Base-by-base conservation (phyloP, 1,140 invertebrate species). In the Muscidifurax raptorellus region DNA sequence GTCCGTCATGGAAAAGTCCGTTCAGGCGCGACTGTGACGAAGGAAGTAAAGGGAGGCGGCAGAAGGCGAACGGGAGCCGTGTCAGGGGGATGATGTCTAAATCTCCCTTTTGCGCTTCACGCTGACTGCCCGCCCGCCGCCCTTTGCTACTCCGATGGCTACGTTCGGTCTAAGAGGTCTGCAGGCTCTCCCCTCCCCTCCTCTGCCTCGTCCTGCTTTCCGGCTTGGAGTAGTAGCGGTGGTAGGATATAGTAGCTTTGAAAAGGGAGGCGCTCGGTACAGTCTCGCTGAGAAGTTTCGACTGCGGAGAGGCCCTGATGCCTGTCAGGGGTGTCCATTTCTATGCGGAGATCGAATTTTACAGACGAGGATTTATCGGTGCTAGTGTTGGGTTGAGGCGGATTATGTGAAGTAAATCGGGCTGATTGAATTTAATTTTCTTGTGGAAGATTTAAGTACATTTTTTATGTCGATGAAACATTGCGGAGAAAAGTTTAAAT, bases 31-130 rank as follows among this genome's bases (percentile, higher is more conserved):
- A 59, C 44, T 82, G 12, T 74, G 85, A 84, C 59, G 86, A 84
- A 86, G 88, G 86, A 86, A 87, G 86, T 66, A 40, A 71, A 78
- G 69, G 79, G 67, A 36, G 71, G 83, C 76, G 87, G 85, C 85
- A 74, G 77, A 88, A 90, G 88, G 82, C 87, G 88, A 88, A 83
- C 67, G 67, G 80, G 88, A 88, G 25, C 7, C 86, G 86, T 85
- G 89, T 91, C 90, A 90, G 88, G 88, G 89, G 91, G 90, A 92
- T 92, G 91, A 93, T 88, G 90, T 93, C 92, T 93, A 92, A 93
- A 93, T 93, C 90, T 91, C 89, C 89, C 89, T 89, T 90, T 91
- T 91, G 86, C 90, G 88, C 89, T 90, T 90, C 90, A 90, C 86
- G 86, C 90, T 90, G 87, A 91, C 90, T 92, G 89, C 92, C 92